These are phyloP conservation scores for Synchiropus splendidus DNA, from an alignment of 2,113 vertebrate genomes.

Conservation along the genomic window DNA sequence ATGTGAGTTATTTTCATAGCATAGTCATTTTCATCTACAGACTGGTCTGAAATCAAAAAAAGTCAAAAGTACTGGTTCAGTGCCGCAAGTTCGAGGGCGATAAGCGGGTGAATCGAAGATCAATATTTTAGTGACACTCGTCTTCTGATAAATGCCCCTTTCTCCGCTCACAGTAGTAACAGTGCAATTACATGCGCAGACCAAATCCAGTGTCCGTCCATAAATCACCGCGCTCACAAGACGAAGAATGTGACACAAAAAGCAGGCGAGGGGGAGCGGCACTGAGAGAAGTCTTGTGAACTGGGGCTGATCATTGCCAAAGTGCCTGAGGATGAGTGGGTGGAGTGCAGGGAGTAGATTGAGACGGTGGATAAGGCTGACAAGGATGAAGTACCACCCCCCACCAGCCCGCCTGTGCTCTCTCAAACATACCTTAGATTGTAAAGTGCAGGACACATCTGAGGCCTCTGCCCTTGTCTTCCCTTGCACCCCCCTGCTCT, in stretches of 20 bases:
- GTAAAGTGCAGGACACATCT: constrained; percentile 47
- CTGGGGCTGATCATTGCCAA: constrained; percentile 25
- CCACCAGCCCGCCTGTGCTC: neutral
- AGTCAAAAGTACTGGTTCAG: too few relatives aligned
- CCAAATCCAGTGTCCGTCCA: constrained; percentile 40
- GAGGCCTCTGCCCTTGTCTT: constrained; percentile 70
- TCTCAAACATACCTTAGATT: constrained; percentile 25
- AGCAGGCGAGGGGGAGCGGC: constrained; percentile 55
- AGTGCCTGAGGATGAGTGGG: constrained; percentile 27
- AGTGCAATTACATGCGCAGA: constrained; percentile 30
- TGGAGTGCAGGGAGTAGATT: constrained; percentile 21
- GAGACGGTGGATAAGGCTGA: constrained; percentile 36
- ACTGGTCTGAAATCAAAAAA: too few relatives aligned
- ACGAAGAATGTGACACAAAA: constrained; percentile 52
- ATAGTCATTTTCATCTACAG: too few relatives aligned
- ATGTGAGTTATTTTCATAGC: too few relatives aligned
- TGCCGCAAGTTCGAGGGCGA: constrained; percentile 3
- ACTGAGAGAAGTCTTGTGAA: constrained; percentile 29
- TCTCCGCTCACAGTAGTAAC: constrained; percentile 19
- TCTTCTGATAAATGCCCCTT: constrained; percentile 26
- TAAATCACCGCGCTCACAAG: constrained; percentile 48
- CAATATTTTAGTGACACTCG: constrained; percentile 28
- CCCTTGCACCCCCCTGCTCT: constrained; percentile 34
- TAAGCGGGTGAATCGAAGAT: constrained; percentile 22
- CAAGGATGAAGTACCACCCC: constrained; percentile 29